Percentiles rank a stretch among this genome's conserved stretches.
Evolutionary conservation across 2,888 invertebrate species (phyloP).

Genomic region (Caenorhabditis auriculariae): DNA sequence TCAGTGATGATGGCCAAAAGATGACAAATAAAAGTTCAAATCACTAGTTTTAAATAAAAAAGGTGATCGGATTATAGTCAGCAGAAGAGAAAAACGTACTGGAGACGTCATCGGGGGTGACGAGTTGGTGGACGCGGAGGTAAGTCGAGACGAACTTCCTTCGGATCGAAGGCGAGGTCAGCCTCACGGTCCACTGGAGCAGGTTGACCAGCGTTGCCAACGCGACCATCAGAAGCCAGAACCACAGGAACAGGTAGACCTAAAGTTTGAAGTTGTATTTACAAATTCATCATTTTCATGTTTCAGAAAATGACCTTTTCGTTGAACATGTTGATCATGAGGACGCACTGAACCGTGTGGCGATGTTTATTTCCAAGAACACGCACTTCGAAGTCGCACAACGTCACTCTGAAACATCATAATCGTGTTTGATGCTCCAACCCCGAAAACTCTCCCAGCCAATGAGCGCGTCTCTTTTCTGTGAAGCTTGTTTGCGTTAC

Average conservation of each 20-base stretch:
- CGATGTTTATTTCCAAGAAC: constrained; percentile 67
- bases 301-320: constrained; percentile 50
- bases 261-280: constrained; percentile 4
- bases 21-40: too few relatives aligned
- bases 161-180: constrained; percentile 12
- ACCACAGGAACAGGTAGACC: constrained; percentile 67
- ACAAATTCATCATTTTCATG: neutral
- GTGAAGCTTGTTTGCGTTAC: too few relatives aligned
- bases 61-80: neutral
- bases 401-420: constrained; percentile 61
- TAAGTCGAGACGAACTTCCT: constrained; percentile 52
- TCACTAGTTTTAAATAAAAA: constrained; percentile 10
- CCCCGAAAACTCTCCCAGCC: too few relatives aligned
- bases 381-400: constrained; percentile 65
- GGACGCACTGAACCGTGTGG: constrained; percentile 63
- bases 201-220: constrained; percentile 65
- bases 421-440: too few relatives aligned
- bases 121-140: constrained; percentile 49
- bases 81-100: constrained; percentile 24
- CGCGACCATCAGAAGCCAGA: constrained; percentile 67
- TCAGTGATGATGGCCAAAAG: too few relatives aligned
- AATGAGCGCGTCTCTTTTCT: too few relatives aligned
- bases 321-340: constrained; percentile 63
- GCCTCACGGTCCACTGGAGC: constrained; percentile 65
- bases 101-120: constrained; percentile 36